Conservation (phyloP, 2,888 invertebrate genomes). For the Sarcophaga caerulescens region DNA sequence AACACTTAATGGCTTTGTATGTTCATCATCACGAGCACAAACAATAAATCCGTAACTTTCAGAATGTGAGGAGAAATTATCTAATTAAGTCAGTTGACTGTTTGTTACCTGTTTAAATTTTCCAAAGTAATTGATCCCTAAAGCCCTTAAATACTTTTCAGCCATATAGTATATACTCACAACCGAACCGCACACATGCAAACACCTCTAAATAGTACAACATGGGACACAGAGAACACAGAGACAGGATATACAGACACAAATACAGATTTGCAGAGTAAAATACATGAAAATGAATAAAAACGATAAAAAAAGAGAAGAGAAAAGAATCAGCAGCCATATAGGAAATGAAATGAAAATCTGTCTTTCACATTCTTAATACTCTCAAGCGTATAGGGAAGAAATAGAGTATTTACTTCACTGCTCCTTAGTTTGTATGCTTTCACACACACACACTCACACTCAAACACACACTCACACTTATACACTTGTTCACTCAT, state of each 20-base stretch:
- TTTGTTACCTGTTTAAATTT: slow-evolving; percentile 61
- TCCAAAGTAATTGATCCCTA: slow-evolving; percentile 66
- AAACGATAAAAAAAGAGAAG: neutral
- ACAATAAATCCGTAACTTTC: slow-evolving; percentile 59
- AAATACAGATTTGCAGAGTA: slow-evolving; percentile 26
- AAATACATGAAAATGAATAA: slow-evolving; percentile 36
- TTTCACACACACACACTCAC: slow-evolving; percentile 16
- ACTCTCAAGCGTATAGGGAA: slow-evolving; percentile 32
- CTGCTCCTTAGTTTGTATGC: neutral
- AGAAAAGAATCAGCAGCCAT: neutral
- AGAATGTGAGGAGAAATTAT: slow-evolving; percentile 45
- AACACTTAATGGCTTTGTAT: neutral
- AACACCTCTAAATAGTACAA: neutral
- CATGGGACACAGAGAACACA: neutral
- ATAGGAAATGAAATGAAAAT: slow-evolving; percentile 54
- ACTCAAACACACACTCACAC: slow-evolving; percentile 10
- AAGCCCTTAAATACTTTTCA: slow-evolving; percentile 62
- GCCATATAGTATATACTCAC: slow-evolving; percentile 24
- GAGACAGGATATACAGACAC: slow-evolving; percentile 23
- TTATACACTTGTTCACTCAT: slow-evolving; percentile 38
- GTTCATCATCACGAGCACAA: slow-evolving; percentile 18
- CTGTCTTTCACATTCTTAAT: slow-evolving; percentile 48
- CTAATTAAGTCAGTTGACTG: slow-evolving; percentile 64
- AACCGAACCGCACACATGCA: neutral
- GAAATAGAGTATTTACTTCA: slow-evolving; percentile 12